These are phyloP conservation scores for Micrasema minimum DNA, from an alignment of 1,140 invertebrate genomes.

Conservation along the genomic window DNA sequence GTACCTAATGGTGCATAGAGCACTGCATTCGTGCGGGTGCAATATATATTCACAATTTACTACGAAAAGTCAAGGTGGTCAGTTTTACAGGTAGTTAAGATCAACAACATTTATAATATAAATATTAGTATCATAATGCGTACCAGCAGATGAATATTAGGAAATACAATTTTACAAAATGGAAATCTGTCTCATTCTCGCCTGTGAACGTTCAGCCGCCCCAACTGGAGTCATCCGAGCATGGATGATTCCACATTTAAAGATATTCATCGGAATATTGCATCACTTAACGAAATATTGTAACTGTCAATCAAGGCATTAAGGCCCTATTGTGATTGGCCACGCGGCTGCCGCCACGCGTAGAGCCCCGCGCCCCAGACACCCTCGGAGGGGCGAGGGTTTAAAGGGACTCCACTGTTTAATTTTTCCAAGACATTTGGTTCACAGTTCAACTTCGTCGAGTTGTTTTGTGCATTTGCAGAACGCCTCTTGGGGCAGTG, in stretches of 20 bases:
- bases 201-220: neutral
- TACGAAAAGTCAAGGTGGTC: too few relatives aligned
- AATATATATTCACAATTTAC: too few relatives aligned
- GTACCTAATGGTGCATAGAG: too few relatives aligned
- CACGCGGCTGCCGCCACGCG: conserved; percentile 51
- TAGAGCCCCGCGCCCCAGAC: too few relatives aligned
- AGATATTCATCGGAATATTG: conserved; percentile 69
- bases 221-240: conserved; percentile 31
- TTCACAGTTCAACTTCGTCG: too few relatives aligned
- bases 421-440: neutral
- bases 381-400: neutral
- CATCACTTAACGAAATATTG: conserved; percentile 69
- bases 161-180: too few relatives aligned
- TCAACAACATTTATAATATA: too few relatives aligned
- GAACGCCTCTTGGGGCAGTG: neutral
- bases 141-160: too few relatives aligned
- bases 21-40: too few relatives aligned
- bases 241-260: conserved; percentile 54
- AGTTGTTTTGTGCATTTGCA: neutral
- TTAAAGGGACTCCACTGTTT: conserved; percentile 1
- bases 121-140: too few relatives aligned
- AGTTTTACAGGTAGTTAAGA: too few relatives aligned
- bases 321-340: conserved; percentile 61
- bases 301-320: conserved; percentile 69
- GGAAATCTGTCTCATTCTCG: neutral